These are phyloP conservation scores for Nyctereutes procyonoides DNA, from an alignment of 2,113 vertebrate species.

Conservation along the genomic window DNA sequence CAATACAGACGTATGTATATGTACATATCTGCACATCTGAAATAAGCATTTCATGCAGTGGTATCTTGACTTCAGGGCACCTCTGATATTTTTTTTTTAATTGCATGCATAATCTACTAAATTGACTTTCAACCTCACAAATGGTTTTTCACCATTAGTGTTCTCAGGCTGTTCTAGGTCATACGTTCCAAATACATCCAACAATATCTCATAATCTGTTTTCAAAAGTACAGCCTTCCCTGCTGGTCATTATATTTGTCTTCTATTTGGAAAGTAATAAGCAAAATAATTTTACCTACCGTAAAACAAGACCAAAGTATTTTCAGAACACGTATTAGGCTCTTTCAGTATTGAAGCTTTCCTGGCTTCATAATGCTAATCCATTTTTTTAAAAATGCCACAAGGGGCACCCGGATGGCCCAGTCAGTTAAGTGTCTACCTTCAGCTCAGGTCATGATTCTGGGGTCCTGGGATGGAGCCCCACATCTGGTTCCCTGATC, in stretches of 20 bases:
- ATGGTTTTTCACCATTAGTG: neutral
- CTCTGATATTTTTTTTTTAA: neutral
- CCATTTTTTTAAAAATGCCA: conserved; percentile 84
- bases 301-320: conserved; percentile 85
- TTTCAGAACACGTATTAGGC: conserved; percentile 89
- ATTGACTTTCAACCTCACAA: neutral
- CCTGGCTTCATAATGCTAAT: conserved; percentile 92
- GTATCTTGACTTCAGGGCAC: neutral
- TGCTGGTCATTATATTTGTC: neutral
- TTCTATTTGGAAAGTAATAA: neutral
- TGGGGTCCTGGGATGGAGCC: neutral
- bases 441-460: neutral
- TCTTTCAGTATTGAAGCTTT: conserved; percentile 89
- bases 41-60: neutral
- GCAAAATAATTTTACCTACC: neutral
- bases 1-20: neutral
- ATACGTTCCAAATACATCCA: neutral
- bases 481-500: neutral
- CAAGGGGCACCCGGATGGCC: neutral
- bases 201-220: neutral
- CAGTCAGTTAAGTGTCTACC: neutral
- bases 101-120: neutral
- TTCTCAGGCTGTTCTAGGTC: neutral
- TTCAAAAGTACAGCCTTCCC: neutral
- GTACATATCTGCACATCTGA: neutral